These are phyloP conservation scores for Galagoides demidoff DNA, from an alignment of 2,797 vertebrate species.

Conservation along the genomic window DNA sequence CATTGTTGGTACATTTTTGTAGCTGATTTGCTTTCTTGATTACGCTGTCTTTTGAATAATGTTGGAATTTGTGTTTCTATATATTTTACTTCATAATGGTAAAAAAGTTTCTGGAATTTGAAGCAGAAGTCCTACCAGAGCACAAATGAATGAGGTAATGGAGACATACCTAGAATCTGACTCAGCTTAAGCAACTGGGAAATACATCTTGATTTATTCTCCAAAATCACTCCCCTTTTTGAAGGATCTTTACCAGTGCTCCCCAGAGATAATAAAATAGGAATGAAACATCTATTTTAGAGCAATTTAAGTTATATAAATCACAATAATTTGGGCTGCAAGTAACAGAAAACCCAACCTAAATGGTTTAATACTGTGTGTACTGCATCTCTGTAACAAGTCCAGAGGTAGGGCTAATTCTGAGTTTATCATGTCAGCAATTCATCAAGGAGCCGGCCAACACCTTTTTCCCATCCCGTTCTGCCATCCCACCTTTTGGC, in stretches of 20 bases:
- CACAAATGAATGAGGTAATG: conserved; percentile 57
- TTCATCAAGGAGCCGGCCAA: neutral
- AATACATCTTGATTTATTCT: neutral
- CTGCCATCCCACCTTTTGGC: neutral
- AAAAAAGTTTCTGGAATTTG: conserved; percentile 47
- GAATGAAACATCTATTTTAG: conserved; percentile 6
- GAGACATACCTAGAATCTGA: conserved; percentile 34
- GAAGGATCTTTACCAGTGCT: neutral
- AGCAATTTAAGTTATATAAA: neutral
- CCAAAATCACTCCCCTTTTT: conserved; percentile 14
- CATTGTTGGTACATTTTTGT: conserved; percentile 55
- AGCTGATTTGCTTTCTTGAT: conserved; percentile 64
- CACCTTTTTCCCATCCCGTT: neutral
- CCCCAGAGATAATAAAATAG: conserved; percentile 5
- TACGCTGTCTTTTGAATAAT: conserved; percentile 56
- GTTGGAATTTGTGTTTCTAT: conserved; percentile 9
- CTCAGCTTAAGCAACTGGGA: neutral
- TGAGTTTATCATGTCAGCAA: neutral
- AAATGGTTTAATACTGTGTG: neutral
- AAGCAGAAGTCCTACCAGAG: conserved; percentile 51
- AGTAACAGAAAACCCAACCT: neutral
- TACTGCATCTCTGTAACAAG: neutral
- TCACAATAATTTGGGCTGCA: neutral
- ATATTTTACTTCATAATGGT: conserved; percentile 57
- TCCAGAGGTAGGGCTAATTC: neutral